Conservation (phyloP, 2,888 invertebrate genomes). For the Zeuzera pyrina region DNA sequence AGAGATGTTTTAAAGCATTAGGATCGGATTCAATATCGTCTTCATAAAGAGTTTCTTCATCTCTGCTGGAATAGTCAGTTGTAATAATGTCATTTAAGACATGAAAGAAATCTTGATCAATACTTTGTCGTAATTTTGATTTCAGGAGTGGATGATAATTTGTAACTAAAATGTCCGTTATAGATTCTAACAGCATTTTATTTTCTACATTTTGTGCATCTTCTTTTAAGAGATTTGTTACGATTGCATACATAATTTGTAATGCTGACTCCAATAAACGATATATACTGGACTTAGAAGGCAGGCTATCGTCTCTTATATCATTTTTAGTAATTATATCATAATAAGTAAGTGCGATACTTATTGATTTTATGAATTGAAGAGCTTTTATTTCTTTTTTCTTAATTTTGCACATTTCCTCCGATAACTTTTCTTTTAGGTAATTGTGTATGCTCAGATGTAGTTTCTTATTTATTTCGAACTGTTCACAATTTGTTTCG, state of each 20-base stretch:
- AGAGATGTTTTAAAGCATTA: conserved; percentile 38
- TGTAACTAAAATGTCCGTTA: conserved; percentile 30
- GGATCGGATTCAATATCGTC: conserved; percentile 40
- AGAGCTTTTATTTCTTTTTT: not conserved
- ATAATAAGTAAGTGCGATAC: conserved; percentile 29
- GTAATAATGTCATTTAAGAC: conserved; percentile 40
- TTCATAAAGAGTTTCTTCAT: conserved; percentile 31
- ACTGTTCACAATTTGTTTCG: conserved; percentile 13
- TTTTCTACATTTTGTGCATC: conserved; percentile 29
- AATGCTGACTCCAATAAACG: conserved; percentile 25
- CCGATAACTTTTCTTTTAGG: conserved; percentile 21
- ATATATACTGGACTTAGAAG: conserved; percentile 25
- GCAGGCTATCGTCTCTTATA: conserved; percentile 20
- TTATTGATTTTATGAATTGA: conserved; percentile 22
- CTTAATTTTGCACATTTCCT: conserved; percentile 17
- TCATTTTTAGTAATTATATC: conserved; percentile 34
- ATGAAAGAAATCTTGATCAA: conserved; percentile 41
- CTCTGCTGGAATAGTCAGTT: conserved; percentile 26
- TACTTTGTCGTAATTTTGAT: conserved; percentile 26
- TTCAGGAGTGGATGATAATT: conserved; percentile 32
- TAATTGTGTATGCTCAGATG: conserved; percentile 23
- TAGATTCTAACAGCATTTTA: conserved; percentile 26
- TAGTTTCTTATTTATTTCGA: conserved; percentile 30
- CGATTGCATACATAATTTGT: conserved; percentile 23
- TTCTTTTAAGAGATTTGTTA: conserved; percentile 29